phyloP scores from a whole-genome alignment of 2,113 vertebrate species.

The Scophthalmus maximus region DNA sequence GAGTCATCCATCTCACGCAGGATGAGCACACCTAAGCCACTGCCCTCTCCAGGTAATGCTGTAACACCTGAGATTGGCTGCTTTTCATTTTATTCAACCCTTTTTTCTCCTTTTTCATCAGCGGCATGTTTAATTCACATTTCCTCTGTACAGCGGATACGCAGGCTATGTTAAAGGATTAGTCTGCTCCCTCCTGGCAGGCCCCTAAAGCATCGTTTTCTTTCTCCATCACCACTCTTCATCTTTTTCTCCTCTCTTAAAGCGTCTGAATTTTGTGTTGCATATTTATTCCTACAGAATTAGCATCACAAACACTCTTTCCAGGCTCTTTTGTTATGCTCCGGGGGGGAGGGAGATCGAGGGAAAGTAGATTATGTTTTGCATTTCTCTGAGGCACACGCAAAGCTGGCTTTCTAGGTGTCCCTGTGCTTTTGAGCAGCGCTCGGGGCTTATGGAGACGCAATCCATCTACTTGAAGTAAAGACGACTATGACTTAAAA shows the following conservation, averaged over 20 bases:
- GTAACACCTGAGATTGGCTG: constrained; percentile 41
- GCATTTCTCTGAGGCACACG: constrained; percentile 61
- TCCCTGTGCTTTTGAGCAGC: constrained; percentile 48
- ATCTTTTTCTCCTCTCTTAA: constrained; percentile 48
- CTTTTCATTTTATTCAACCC: constrained; percentile 39
- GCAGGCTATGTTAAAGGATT: constrained; percentile 39
- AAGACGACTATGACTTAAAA: constrained; percentile 53
- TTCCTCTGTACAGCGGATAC: constrained; percentile 11
- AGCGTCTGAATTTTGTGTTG: constrained; percentile 61
- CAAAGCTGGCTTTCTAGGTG: constrained; percentile 71
- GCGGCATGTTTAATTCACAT: constrained; percentile 38
- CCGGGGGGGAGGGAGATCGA: constrained; percentile 59
- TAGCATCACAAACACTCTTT: constrained; percentile 76
- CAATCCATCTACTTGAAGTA: constrained; percentile 46
- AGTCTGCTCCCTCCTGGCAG: constrained; percentile 47
- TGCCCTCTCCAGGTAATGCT: constrained; percentile 42
- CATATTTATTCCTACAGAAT: constrained; percentile 76
- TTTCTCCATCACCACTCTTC: constrained; percentile 50
- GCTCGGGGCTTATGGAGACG: constrained; percentile 62
- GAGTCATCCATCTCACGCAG: constrained; percentile 24
- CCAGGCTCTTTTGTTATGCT: constrained; percentile 71
- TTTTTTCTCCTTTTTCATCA: constrained; percentile 42
- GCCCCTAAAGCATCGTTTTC: constrained; percentile 42
- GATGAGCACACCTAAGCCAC: constrained; percentile 32
- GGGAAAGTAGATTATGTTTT: constrained; percentile 70